Evolutionary conservation across 2,113 vertebrate genomes (phyloP), one percentile per base, ranked within the genome.

Genomic region (Cyanoramphus novaezelandiae): DNA sequence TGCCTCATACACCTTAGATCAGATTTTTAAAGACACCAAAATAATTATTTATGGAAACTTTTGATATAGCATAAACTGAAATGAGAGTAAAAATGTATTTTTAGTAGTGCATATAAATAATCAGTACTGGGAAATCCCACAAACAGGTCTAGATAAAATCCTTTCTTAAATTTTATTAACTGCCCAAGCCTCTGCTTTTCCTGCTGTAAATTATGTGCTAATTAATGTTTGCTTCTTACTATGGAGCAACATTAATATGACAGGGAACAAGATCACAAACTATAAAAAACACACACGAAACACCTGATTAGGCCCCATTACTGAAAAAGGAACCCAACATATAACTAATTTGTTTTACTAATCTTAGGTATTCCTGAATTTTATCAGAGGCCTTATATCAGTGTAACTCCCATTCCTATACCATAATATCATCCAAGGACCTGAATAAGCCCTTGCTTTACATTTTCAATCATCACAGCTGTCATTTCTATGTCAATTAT

Each of bases 181-280:
- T 43, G 86, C 37, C 25, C 16, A 62, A 85, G 59, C 23, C 28
- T 90, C 52, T 83, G 44, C 6, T 80, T 70, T 50, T 77, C 37
- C 59, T 91, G 13, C 49, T 80, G 27, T 39, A 92, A 94, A 87
- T 88, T 77, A 88, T 53, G 23, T 75, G 77, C 49, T 90, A 91
- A 91, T 91, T 94, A 80, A 92, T 77, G 43, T 90, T 87, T 91
- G 57, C 57, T 87, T 94, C 53, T 35, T 67, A 43, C 70, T 49
- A 74, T 0, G 7, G 35, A 89, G 59, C 62, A 24, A 28, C 43
- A 77, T 77, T 86, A 96, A 87, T 57, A 68, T 59, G 67, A 89
- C 52, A 85, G 80, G 74, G 79, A 92, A 87, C 17, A 94, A 85
- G 70, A 90, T 69, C 71, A 93, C 37, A 77, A 96, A 82, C 46